Evolutionary conservation across 2,113 vertebrate species (phyloP).

Genomic region (Oplegnathus fasciatus): DNA sequence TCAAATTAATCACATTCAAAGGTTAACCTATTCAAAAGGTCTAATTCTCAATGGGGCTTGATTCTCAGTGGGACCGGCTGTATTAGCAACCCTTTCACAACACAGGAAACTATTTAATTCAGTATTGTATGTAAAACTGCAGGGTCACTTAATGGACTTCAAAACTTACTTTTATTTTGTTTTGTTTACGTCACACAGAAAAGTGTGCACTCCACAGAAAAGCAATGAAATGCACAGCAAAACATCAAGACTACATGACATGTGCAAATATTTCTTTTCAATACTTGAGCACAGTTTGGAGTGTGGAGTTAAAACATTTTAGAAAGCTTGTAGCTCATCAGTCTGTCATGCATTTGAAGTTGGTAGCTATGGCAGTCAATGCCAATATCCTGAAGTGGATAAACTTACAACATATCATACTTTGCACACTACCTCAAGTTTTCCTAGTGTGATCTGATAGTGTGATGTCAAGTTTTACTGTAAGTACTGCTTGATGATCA

Average conservation of each 20-base stretch:
- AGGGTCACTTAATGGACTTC: neutral
- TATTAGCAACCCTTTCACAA: slow-evolving; percentile 18
- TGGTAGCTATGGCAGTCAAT: neutral
- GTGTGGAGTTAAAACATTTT: neutral
- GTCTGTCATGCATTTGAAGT: neutral
- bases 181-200: neutral
- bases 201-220: neutral
- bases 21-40: slow-evolving; percentile 54
- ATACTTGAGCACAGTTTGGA: neutral
- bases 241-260: neutral
- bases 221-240: neutral
- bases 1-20: slow-evolving; percentile 72
- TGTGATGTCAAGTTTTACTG: neutral
- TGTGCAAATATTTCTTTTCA: neutral
- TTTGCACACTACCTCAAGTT: neutral
- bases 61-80: slow-evolving; percentile 31
- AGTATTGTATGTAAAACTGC: neutral
- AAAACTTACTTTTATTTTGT: neutral
- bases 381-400: neutral
- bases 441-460: neutral
- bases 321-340: neutral
- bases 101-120: neutral
- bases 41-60: slow-evolving; percentile 39
- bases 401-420: neutral
- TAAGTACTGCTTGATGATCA: neutral